Base-by-base conservation (phyloP, 1,140 invertebrate species). In the Trichonephila clavipes region DNA sequence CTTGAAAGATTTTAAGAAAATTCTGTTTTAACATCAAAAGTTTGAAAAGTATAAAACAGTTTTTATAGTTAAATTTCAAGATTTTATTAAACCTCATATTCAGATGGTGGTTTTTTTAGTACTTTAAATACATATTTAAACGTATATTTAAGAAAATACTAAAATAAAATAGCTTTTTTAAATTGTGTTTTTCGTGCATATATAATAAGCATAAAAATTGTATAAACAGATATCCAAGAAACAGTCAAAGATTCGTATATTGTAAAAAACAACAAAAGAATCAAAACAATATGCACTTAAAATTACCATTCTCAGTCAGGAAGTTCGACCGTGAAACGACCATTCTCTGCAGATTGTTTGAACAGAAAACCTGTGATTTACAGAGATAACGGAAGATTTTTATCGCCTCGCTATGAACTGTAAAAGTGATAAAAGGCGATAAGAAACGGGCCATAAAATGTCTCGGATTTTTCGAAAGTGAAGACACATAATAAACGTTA, bases 351-450 rank as follows among this genome's bases (percentile, higher is more conserved):
- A 62, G 91, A 92, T 92, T 92, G 83, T 92, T 92, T 92, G 91
- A 92, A 92, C 82, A 92, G 91, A 92, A 90, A 87, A 87, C 81
- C 85, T 77, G 64, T 92, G 91, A 92, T 92, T 92, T 92, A 92
- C 91, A 92, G 83, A 92, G 83, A 92, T 92, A 92, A 92, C 82
- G 82, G 85, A 64, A 85, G 91, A 92, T 92, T 92, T 92, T 92
- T 92, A 92, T 92, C 91, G 83, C 64, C 62, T 77, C 4, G 64
- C 83, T 66, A 92, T 92, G 91, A 92, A 92, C 91, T 92, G 91
- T 92, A 92, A 92, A 92, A 92, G 91, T 92, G 91, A 92, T 92
- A 92, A 92, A 92, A 87, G 83, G 91, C 83, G 83, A 92, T 92
- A 92, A 87, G 91, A 61, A 87, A 72, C 24, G 19, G 44, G 82